A percentile compares a stretch with the other conserved stretches of the same genome.
phyloP scores from a whole-genome alignment of 2,888 invertebrate genomes.

The Lepidochrysops patricia region DNA sequence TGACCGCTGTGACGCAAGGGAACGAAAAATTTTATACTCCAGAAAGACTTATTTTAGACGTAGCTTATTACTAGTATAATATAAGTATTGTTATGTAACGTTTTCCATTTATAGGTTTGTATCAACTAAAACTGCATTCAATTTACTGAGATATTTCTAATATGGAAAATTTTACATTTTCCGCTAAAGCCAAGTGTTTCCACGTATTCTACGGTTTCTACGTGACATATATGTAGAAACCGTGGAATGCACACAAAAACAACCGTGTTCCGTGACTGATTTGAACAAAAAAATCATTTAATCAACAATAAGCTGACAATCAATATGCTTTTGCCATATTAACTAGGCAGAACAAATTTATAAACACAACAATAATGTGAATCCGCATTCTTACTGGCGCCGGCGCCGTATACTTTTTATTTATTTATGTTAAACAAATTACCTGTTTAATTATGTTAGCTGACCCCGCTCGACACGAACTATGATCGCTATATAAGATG shows the following conservation, averaged over 20 bases:
- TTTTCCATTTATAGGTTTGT: too few species aligned
- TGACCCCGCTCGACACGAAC: neutral
- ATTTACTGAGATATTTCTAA: too few species aligned
- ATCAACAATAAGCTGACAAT: constrained; percentile 4
- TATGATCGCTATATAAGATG: neutral
- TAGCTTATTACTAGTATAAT: too few species aligned
- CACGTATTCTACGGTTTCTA: neutral
- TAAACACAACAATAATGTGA: constrained; percentile 25
- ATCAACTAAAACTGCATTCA: too few species aligned
- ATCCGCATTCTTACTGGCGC: constrained; percentile 26
- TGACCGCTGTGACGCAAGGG: too few species aligned
- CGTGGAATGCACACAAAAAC: neutral
- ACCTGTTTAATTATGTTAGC: neutral
- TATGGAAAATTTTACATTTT: too few species aligned
- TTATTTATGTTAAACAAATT: constrained; percentile 9
- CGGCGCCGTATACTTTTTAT: constrained; percentile 11
- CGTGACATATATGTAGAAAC: too few species aligned
- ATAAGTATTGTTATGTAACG: too few species aligned
- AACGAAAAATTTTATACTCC: too few species aligned
- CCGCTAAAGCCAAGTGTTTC: neutral
- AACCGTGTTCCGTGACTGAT: neutral
- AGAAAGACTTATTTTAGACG: too few species aligned
- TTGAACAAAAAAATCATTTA: neutral
- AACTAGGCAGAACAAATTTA: constrained; percentile 26
- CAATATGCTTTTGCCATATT: constrained; percentile 17